Percentiles rank a stretch among this genome's conserved stretches.
These are phyloP conservation scores for Odontamblyopus rebecca DNA, from an alignment of 2,797 vertebrate genomes.

Conservation along the genomic window DNA sequence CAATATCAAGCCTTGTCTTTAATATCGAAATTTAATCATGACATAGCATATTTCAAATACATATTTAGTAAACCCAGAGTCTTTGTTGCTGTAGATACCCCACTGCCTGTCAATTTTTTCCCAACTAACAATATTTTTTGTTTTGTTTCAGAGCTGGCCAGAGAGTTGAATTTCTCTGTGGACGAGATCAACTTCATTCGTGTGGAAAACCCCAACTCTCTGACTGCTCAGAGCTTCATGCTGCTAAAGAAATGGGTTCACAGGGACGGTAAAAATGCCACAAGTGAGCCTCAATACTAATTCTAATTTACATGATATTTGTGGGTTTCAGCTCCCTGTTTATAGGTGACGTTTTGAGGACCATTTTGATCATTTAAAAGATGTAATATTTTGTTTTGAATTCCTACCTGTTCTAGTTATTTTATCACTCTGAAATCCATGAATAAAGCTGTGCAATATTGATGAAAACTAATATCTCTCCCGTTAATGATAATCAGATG, in stretches of 20 bases:
- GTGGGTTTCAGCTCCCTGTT: no score
- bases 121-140: background rate
- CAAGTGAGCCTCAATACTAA: slow-evolving; percentile 85
- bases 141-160: slow-evolving; percentile 90
- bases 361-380: no score
- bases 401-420: no score
- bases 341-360: no score
- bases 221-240: slow-evolving; percentile 99
- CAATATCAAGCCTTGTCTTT: no score
- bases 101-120: background rate
- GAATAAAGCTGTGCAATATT: no score
- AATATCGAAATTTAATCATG: no score
- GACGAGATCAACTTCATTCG: slow-evolving; percentile 99
- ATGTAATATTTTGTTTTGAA: no score
- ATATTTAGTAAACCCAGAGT: background rate
- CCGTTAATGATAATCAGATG: background rate
- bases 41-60: background rate
- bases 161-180: slow-evolving; percentile 98
- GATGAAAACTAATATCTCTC: no score
- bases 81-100: background rate
- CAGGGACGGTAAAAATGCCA: slow-evolving; percentile 98
- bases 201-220: slow-evolving; percentile 97
- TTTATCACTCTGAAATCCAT: no score
- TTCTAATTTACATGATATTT: background rate
- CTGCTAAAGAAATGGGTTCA: slow-evolving; percentile 99